Percentiles rank a stretch among this genome's conserved stretches.
phyloP scores from a whole-genome alignment of 2,888 invertebrate species.

The Taenaris catops region DNA sequence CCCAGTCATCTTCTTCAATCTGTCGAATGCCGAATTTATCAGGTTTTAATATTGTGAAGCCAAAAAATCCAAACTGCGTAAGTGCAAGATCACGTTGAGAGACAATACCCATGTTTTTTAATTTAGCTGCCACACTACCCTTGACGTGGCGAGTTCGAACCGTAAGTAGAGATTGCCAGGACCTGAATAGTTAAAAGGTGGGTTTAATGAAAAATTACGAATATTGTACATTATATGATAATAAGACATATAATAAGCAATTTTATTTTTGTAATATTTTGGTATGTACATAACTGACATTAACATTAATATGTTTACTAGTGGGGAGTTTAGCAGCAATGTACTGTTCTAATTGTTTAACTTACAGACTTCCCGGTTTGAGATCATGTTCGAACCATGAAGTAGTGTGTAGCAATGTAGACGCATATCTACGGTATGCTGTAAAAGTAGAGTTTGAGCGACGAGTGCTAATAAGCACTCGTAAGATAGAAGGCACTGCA shows the following conservation, averaged over 20 bases:
- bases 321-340: too few relatives aligned
- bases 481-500: slow-evolving; percentile 85
- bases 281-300: too few relatives aligned
- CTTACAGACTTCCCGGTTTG: slow-evolving; percentile 80
- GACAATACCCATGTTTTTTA: slow-evolving; percentile 76
- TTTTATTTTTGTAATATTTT: too few relatives aligned
- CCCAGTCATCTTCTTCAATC: slow-evolving; percentile 81
- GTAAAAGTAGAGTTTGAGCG: slow-evolving; percentile 82
- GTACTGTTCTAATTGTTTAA: too few relatives aligned
- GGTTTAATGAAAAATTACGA: too few relatives aligned
- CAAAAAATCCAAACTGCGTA: slow-evolving; percentile 94
- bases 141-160: slow-evolving; percentile 84
- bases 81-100: slow-evolving; percentile 92
- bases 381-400: slow-evolving; percentile 89
- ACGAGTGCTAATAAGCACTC: slow-evolving; percentile 85
- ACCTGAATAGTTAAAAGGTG: slow-evolving; percentile 46
- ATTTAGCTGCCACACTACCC: slow-evolving; percentile 73
- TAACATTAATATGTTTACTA: too few relatives aligned
- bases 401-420: slow-evolving; percentile 87
- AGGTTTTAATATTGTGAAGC: slow-evolving; percentile 83
- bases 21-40: slow-evolving; percentile 83
- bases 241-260: too few relatives aligned
- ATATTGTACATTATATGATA: too few relatives aligned
- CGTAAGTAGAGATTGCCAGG: slow-evolving; percentile 83
- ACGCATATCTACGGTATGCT: slow-evolving; percentile 88